Percentiles rank a stretch among this genome's conserved stretches.
phyloP scores from a whole-genome alignment of 2,888 invertebrate genomes.

The Ormyrus thymus region DNA sequence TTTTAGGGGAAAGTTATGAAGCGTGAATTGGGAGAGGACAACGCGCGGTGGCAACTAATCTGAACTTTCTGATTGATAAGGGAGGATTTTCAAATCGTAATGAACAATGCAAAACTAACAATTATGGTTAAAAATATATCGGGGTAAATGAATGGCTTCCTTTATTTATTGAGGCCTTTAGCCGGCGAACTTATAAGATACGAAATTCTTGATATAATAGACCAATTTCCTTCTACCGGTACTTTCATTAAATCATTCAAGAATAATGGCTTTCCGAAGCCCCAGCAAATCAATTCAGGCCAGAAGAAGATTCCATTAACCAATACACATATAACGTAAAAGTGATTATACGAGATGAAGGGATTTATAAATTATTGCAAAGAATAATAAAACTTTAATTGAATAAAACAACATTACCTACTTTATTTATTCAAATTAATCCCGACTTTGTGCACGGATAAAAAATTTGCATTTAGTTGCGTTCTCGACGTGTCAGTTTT shows the following conservation, averaged over 20 bases:
- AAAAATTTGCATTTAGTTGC: too few relatives aligned
- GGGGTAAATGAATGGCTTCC: conserved; percentile 6
- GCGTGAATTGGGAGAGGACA: not conserved
- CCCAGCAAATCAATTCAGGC: conserved; percentile 33
- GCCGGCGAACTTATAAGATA: conserved; percentile 11
- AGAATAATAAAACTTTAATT: too few relatives aligned
- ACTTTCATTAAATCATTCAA: conserved; percentile 43
- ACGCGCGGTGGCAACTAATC: not conserved
- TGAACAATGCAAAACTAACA: not conserved
- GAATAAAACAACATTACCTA: too few relatives aligned
- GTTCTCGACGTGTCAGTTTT: too few relatives aligned
- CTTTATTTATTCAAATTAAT: too few relatives aligned
- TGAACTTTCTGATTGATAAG: too few relatives aligned
- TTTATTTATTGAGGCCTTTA: not conserved
- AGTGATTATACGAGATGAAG: conserved; percentile 15
- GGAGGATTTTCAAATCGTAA: conserved; percentile 4
- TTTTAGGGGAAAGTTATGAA: too few relatives aligned
- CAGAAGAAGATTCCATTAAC: conserved; percentile 48
- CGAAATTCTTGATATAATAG: conserved; percentile 23
- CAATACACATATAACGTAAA: conserved; percentile 23
- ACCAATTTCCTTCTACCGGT: conserved; percentile 37
- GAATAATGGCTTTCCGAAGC: conserved; percentile 44
- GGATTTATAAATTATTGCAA: conserved; percentile 21
- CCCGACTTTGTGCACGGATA: too few relatives aligned
- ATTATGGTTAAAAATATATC: not conserved